phyloP scores from a whole-genome alignment of 2,797 vertebrate species.

The Astyanax mexicanus region DNA sequence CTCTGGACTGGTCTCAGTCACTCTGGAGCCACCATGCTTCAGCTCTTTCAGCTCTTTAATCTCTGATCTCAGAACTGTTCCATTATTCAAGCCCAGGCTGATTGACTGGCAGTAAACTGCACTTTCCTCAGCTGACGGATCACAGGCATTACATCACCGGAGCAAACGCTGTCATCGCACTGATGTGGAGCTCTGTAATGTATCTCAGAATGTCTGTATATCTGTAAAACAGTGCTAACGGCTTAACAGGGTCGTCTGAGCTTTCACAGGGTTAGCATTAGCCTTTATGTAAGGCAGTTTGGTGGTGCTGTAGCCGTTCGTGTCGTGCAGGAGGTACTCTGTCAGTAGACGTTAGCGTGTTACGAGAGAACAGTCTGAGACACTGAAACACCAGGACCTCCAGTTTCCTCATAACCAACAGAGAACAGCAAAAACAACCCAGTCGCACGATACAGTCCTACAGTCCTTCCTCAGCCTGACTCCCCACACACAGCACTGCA shows the following conservation, averaged over 20 bases:
- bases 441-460: background rate
- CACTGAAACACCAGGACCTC: constrained; percentile 24
- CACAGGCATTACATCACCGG: constrained; percentile 58
- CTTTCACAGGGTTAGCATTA: constrained; percentile 54
- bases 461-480: constrained; percentile 30
- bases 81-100: too few species aligned
- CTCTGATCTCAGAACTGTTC: too few species aligned
- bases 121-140: constrained; percentile 65
- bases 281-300: constrained; percentile 54
- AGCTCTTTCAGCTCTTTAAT: too few species aligned
- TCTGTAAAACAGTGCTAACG: constrained; percentile 47
- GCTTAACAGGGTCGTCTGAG: constrained; percentile 43
- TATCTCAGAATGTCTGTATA: constrained; percentile 37
- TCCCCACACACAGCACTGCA: too few species aligned
- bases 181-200: constrained; percentile 56
- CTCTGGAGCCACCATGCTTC: constrained; percentile 61
- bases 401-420: constrained; percentile 20
- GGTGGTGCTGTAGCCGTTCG: constrained; percentile 50
- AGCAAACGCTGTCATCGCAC: constrained; percentile 62
- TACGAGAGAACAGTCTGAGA: constrained; percentile 23
- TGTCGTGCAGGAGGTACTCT: constrained; percentile 20
- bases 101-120: constrained; percentile 58
- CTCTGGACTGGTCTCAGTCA: constrained; percentile 58
- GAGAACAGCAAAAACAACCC: constrained; percentile 24
- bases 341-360: constrained; percentile 39